A percentile compares a stretch with the other conserved stretches of the same genome.
Conservation (phyloP, 2,888 invertebrate genomes). For the Opisthograptis luteolata region DNA sequence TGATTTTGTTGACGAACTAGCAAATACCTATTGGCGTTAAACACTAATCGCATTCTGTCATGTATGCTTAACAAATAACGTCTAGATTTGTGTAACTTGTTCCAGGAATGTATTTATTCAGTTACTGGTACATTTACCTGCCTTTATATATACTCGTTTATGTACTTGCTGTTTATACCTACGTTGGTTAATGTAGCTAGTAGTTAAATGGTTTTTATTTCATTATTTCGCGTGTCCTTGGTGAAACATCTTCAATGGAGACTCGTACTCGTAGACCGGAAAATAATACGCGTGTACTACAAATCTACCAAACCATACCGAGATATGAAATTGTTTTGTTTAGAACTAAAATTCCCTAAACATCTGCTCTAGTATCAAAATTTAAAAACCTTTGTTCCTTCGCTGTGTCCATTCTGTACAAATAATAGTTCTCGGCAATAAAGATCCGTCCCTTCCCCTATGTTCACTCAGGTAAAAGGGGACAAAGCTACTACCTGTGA, state of each 20-base stretch:
- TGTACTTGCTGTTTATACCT: not conserved
- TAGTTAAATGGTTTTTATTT: constrained; percentile 50
- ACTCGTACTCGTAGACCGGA: constrained; percentile 61
- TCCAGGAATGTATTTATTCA: not conserved
- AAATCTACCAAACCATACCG: constrained; percentile 32
- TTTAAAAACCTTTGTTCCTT: constrained; percentile 43
- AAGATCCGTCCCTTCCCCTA: constrained; percentile 68
- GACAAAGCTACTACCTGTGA: constrained; percentile 70
- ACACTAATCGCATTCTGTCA: not conserved
- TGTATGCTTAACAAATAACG: not conserved
- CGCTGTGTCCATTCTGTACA: constrained; percentile 68
- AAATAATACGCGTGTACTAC: constrained; percentile 56
- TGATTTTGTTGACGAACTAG: not conserved
- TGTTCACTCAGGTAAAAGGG: constrained; percentile 72
- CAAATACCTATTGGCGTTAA: not conserved
- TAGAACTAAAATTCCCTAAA: no score
- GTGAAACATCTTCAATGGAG: constrained; percentile 62
- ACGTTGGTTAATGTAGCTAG: constrained; percentile 40
- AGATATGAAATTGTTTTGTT: constrained; percentile 3
- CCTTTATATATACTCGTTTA: no score
- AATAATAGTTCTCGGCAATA: constrained; percentile 66
- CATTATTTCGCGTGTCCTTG: constrained; percentile 60
- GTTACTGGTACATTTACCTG: not conserved
- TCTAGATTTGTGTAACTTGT: not conserved
- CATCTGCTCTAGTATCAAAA: no score